Evolutionary conservation across 2,888 invertebrate species (phyloP).

Genomic region (Diplolepis rosae): DNA sequence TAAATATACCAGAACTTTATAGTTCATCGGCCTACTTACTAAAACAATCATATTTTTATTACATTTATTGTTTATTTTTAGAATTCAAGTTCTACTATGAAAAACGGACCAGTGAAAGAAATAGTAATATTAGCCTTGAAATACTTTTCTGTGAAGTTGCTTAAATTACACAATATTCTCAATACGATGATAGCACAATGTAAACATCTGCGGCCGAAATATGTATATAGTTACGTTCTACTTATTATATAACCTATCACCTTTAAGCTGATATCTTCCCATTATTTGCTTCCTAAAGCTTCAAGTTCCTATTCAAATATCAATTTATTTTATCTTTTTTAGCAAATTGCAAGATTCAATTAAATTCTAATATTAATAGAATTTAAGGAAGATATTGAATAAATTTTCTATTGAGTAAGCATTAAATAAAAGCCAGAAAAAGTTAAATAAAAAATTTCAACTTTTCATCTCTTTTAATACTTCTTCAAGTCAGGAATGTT

Average conservation of each 20-base stretch:
- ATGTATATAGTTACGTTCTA: constrained; percentile 21
- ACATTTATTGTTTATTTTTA: background rate
- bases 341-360: too few species aligned
- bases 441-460: too few species aligned
- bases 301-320: constrained; percentile 10
- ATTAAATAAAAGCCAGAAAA: too few species aligned
- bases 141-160: background rate
- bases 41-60: too few species aligned
- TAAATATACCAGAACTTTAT: too few species aligned
- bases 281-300: constrained; percentile 19
- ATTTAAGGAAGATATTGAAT: too few species aligned
- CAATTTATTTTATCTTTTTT: background rate
- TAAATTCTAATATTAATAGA: too few species aligned
- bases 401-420: too few species aligned
- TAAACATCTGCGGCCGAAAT: constrained; percentile 3
- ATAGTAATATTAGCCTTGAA: constrained; percentile 14
- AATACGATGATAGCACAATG: constrained; percentile 13
- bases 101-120: background rate
- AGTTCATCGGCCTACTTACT: too few species aligned
- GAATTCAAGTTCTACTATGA: background rate
- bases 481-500: too few species aligned
- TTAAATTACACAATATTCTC: constrained; percentile 28
- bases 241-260: constrained; percentile 21
- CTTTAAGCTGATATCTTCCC: constrained; percentile 24
- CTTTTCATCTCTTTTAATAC: too few species aligned